phyloP scores from a whole-genome alignment of 2,797 vertebrate species.

The Acridotheres tristis region DNA sequence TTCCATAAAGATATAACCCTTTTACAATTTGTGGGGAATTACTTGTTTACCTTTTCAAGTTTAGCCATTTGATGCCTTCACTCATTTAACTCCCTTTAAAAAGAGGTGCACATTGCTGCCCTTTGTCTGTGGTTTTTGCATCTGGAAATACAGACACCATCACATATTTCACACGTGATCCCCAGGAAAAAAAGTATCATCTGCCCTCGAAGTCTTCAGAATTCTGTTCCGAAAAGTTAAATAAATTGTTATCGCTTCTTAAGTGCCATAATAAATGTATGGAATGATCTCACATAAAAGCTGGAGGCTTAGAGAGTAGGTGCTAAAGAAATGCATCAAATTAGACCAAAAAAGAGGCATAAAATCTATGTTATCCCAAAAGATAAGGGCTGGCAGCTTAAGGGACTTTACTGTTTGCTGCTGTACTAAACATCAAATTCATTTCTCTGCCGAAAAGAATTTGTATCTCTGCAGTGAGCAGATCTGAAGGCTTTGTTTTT shows the following conservation, averaged over 20 bases:
- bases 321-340: conserved; percentile 37
- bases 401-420: not conserved
- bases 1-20: not conserved
- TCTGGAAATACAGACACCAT: not conserved
- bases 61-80: not conserved
- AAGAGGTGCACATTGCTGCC: not conserved
- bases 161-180: not conserved
- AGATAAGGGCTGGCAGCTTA: not conserved
- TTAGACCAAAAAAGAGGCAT: conserved; percentile 32
- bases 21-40: not conserved
- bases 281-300: conserved; percentile 16
- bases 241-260: not conserved
- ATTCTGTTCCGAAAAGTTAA: conserved; percentile 29
- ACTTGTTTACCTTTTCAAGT: not conserved
- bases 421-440: conserved; percentile 4
- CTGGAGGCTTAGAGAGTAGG: conserved; percentile 29
- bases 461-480: conserved; percentile 15
- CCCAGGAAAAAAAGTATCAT: not conserved
- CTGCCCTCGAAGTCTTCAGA: not conserved
- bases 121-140: not conserved
- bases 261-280: conserved; percentile 32
- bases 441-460: conserved; percentile 30
- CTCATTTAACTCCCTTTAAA: not conserved
- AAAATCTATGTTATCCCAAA: conserved; percentile 16
- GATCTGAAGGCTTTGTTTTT: conserved; percentile 26